Evolutionary conservation across 2,113 vertebrate genomes (phyloP).

Genomic region (Equus quagga): DNA sequence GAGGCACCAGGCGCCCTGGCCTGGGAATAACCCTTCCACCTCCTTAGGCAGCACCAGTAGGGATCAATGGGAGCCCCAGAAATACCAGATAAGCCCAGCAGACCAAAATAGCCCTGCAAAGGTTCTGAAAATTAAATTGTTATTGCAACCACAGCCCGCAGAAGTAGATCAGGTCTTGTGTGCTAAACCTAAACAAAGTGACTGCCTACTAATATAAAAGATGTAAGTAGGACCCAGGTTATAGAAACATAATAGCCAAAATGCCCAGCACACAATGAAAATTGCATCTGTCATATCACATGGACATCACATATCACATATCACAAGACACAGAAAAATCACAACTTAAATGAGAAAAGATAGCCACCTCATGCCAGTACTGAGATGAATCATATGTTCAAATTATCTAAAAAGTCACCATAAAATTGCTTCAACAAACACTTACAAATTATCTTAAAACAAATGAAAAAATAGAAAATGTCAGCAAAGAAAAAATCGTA

Average conservation of each 20-base stretch:
- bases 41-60: not conserved
- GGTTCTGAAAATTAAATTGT: not conserved
- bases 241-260: not conserved
- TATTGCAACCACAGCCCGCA: not conserved
- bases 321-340: not conserved
- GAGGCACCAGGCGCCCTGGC: not conserved
- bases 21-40: not conserved
- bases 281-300: not conserved
- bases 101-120: not conserved
- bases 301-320: too few relatives aligned
- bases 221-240: not conserved
- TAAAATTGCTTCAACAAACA: not conserved
- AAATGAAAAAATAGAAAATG: not conserved
- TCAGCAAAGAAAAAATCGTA: not conserved
- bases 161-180: not conserved
- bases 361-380: not conserved
- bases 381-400: not conserved
- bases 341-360: not conserved
- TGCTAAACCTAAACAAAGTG: not conserved
- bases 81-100: not conserved
- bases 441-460: not conserved
- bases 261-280: not conserved
- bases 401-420: not conserved
- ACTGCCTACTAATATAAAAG: not conserved
- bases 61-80: not conserved